phyloP scores from a whole-genome alignment of 53 echinoderm and acorn worm genomes.

The Crossaster papposus region DNA sequence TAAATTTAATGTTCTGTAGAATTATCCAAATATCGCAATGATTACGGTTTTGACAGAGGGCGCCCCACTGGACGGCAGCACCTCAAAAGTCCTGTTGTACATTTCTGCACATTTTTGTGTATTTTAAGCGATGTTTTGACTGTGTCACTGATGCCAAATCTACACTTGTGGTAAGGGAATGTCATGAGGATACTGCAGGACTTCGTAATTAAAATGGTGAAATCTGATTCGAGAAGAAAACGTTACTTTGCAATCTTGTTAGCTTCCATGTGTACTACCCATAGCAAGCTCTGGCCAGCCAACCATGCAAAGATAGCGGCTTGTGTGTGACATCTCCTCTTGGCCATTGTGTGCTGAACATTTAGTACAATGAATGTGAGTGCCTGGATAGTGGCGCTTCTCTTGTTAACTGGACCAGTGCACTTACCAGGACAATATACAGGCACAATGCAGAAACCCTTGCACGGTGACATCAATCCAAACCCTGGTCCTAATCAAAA shows the following conservation, averaged over 20 bases:
- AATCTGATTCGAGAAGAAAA: not conserved
- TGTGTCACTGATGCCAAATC: too few species aligned
- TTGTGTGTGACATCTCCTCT: not conserved
- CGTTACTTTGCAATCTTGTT: not conserved
- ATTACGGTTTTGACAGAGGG: too few species aligned
- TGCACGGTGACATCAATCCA: too few species aligned
- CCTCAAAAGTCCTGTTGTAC: too few species aligned
- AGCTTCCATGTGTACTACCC: not conserved
- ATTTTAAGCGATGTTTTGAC: too few species aligned
- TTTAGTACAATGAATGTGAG: not conserved
- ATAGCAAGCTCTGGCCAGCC: not conserved
- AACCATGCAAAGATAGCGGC: not conserved
- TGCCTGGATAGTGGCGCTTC: conserved; percentile 10
- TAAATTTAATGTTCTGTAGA: too few species aligned
- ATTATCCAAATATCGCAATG: too few species aligned
- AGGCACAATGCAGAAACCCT: too few species aligned
- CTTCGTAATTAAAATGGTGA: not conserved
- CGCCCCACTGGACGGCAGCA: too few species aligned
- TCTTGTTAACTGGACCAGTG: not conserved
- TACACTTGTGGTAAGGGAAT: not conserved
- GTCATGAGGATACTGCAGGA: conserved; percentile 1
- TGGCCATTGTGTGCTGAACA: not conserved
- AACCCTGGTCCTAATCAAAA: too few species aligned
- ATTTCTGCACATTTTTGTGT: too few species aligned
- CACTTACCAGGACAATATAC: not conserved